These are phyloP conservation scores for Sterrhoptilus dennistouni DNA, from an alignment of 2,113 vertebrate species.

Conservation along the genomic window DNA sequence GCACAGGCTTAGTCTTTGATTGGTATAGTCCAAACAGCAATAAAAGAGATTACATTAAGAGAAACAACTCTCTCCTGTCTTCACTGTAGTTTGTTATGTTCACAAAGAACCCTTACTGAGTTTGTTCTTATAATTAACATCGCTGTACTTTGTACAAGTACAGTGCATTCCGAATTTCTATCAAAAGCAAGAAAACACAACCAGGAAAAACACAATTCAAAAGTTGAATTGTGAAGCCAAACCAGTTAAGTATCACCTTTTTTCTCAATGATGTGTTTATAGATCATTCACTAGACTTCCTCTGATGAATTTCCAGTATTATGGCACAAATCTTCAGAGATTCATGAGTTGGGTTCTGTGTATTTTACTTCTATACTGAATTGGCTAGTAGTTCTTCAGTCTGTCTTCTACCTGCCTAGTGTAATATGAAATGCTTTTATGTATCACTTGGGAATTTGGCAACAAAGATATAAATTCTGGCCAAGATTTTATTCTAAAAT, in stretches of 20 bases:
- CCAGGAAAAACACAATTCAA: background rate
- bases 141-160: background rate
- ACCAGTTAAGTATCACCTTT: background rate
- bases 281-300: background rate
- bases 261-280: background rate
- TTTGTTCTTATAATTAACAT: background rate
- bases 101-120: background rate
- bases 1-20: background rate
- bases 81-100: background rate
- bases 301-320: background rate
- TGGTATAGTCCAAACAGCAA: background rate
- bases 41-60: background rate
- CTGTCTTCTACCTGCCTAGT: background rate
- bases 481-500: background rate
- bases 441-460: background rate
- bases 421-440: background rate
- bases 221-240: background rate
- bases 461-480: background rate
- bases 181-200: background rate
- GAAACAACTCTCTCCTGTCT: background rate
- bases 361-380: background rate
- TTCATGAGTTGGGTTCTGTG: background rate
- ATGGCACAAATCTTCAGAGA: background rate
- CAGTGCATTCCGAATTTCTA: background rate
- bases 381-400: background rate